Percentiles rank a stretch among this genome's conserved stretches.
These are phyloP conservation scores for Phylloscopus collybita DNA, from an alignment of 2,797 vertebrate species.

Conservation along the genomic window DNA sequence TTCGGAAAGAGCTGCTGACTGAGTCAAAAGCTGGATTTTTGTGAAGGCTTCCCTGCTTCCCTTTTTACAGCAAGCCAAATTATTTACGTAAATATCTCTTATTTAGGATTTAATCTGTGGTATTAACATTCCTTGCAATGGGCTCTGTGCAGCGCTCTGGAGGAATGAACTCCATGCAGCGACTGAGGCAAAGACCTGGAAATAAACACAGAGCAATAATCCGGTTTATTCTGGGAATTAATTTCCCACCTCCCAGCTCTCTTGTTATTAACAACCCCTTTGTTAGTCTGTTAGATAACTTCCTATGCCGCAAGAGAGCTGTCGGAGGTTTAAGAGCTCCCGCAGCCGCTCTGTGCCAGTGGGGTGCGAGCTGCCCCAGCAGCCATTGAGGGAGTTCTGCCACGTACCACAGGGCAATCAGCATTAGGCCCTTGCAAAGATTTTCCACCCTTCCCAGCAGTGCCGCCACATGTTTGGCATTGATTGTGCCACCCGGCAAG, in stretches of 20 bases:
- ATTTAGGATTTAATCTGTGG: conserved; percentile 64
- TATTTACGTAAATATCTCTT: conserved; percentile 51
- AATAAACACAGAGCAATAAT: conserved; percentile 55
- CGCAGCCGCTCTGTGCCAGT: fast-evolving
- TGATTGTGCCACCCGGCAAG: background rate
- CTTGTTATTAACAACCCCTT: conserved; percentile 64
- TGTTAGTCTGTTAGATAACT: conserved; percentile 62
- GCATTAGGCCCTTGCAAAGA: background rate
- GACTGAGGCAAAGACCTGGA: background rate
- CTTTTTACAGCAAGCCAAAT: conserved; percentile 18
- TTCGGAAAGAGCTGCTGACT: conserved; percentile 17
- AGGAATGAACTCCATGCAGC: background rate
- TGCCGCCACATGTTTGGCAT: fast-evolving
- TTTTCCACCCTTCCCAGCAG: background rate
- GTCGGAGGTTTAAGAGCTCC: background rate
- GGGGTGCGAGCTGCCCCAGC: background rate
- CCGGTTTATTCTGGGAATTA: conserved; percentile 68
- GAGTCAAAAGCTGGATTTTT: conserved; percentile 12
- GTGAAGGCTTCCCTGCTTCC: background rate
- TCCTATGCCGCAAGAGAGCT: background rate
- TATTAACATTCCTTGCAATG: conserved; percentile 75
- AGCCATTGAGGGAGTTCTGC: fast-evolving
- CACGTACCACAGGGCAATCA: fast-evolving
- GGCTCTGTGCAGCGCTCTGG: background rate
- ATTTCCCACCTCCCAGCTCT: conserved; percentile 26